Percentiles rank a stretch among this genome's conserved stretches.
Conservation (phyloP, 2,888 invertebrate species). For the Ormia ochracea region DNA sequence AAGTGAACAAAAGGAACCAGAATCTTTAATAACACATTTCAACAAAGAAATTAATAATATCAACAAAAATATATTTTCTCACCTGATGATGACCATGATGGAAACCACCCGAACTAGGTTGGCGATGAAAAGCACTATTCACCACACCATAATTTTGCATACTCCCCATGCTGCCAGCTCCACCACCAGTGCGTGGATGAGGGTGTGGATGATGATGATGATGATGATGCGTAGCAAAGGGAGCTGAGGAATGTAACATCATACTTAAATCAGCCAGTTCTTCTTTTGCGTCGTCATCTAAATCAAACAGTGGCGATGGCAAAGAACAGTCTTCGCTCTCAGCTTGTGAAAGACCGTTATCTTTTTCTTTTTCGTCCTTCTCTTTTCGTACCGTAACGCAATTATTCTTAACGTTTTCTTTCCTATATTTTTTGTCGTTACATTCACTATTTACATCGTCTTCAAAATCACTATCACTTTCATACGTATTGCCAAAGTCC, state of each 20-base stretch:
- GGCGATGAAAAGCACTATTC: conserved; percentile 74
- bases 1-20: too few relatives aligned
- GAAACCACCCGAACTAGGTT: conserved; percentile 70
- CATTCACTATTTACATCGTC: conserved; percentile 33
- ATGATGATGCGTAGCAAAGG: conserved; percentile 72
- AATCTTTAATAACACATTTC: conserved; percentile 2
- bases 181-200: conserved; percentile 62
- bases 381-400: conserved; percentile 33
- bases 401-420: neutral
- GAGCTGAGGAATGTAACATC: conserved; percentile 76
- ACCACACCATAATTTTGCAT: conserved; percentile 71
- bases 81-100: conserved; percentile 75
- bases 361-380: conserved; percentile 28
- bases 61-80: conserved; percentile 43
- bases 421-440: conserved; percentile 44
- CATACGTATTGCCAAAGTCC: conserved; percentile 19
- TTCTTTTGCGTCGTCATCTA: conserved; percentile 76
- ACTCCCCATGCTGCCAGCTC: conserved; percentile 65
- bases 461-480: conserved; percentile 40
- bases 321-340: conserved; percentile 69
- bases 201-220: conserved; percentile 65
- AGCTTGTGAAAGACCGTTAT: conserved; percentile 69
- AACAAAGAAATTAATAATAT: neutral
- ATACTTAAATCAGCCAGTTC: conserved; percentile 74
- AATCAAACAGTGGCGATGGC: conserved; percentile 75